Evolutionary conservation across 1,140 invertebrate genomes (phyloP).

Genomic region (Capitella teleta): DNA sequence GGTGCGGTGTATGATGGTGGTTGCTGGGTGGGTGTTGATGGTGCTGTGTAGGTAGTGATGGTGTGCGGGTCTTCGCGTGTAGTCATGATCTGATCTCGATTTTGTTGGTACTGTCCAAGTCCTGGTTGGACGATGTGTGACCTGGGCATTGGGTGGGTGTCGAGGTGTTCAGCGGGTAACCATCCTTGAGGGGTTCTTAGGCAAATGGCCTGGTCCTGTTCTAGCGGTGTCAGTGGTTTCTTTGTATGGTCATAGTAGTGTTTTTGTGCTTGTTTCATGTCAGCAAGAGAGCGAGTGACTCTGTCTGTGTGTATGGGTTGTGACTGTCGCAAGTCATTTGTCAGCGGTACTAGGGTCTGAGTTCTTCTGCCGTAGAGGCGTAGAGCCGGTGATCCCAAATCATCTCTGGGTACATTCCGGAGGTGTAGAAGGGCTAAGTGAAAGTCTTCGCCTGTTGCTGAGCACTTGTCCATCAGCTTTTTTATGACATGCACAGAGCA

Average conservation of each 20-base stretch:
- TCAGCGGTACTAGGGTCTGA: slow-evolving; percentile 13
- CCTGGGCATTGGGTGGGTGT: no score
- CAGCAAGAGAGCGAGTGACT: neutral
- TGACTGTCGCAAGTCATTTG: no score
- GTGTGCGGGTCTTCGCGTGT: no score
- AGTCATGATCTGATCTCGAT: no score
- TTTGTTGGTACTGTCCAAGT: no score
- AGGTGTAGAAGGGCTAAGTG: slow-evolving; percentile 16
- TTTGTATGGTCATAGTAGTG: neutral
- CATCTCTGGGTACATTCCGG: slow-evolving; percentile 17
- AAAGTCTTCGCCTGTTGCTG: slow-evolving; percentile 7
- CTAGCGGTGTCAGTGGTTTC: neutral
- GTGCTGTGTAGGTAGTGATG: no score
- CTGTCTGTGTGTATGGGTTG: neutral
- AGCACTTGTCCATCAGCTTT: slow-evolving; percentile 17
- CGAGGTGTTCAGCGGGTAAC: no score
- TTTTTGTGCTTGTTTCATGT: neutral
- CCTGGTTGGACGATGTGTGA: no score
- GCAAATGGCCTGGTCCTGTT: neutral
- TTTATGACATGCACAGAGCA: slow-evolving; percentile 19
- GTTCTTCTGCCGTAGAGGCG: slow-evolving; percentile 16
- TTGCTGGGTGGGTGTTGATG: no score
- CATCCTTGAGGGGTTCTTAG: no score
- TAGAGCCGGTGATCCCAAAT: slow-evolving; percentile 15
- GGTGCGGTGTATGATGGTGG: no score